phyloP scores from a whole-genome alignment of 2,888 invertebrate genomes.

The Cephus rjabovi region DNA sequence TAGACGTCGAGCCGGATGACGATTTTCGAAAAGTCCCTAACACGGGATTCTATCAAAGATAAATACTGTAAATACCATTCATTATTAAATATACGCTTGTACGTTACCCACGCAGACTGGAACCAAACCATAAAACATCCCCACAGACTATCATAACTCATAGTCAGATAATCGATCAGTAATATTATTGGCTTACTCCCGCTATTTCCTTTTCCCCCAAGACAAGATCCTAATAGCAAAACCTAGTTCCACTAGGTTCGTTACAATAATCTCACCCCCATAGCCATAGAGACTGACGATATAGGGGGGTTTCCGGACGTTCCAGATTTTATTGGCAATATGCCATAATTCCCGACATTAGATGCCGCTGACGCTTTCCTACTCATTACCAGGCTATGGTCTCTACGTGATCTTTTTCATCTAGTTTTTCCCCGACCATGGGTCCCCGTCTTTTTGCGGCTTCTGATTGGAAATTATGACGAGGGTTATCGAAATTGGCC shows the following conservation, averaged over 20 bases:
- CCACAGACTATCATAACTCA: not conserved
- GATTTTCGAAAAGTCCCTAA: not conserved
- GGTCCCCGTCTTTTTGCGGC: slow-evolving; percentile 43
- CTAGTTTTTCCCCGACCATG: slow-evolving; percentile 3
- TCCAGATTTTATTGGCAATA: slow-evolving; percentile 66
- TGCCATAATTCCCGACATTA: slow-evolving; percentile 67
- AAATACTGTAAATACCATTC: not conserved
- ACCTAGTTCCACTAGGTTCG: slow-evolving; percentile 54
- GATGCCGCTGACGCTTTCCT: slow-evolving; percentile 65
- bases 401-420: slow-evolving; percentile 53
- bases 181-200: slow-evolving; percentile 25
- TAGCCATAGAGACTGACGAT: slow-evolving; percentile 11
- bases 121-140: not conserved
- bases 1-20: not conserved
- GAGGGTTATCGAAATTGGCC: slow-evolving; percentile 42
- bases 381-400: slow-evolving; percentile 60
- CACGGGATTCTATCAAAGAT: not conserved
- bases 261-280: slow-evolving; percentile 52
- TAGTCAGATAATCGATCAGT: slow-evolving; percentile 53
- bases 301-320: slow-evolving; percentile 41
- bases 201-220: slow-evolving; percentile 8
- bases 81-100: not conserved
- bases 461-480: slow-evolving; percentile 61
- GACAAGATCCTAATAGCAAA: slow-evolving; percentile 49
- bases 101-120: not conserved